Evolutionary conservation across 2,113 vertebrate species (phyloP).

Genomic region (Argyrosomus japonicus): DNA sequence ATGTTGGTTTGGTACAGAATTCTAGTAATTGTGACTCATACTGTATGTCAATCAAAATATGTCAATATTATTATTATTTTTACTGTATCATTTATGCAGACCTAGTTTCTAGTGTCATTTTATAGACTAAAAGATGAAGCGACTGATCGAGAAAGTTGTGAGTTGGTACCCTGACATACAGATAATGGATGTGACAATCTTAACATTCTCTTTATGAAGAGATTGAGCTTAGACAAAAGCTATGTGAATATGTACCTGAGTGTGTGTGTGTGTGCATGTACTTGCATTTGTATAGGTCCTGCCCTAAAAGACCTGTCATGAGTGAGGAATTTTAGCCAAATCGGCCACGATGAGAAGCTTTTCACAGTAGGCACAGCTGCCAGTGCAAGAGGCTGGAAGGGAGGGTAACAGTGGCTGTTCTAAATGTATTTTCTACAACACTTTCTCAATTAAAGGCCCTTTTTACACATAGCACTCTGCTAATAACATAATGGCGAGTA

Average conservation of each 20-base stretch:
- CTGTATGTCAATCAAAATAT: too few species aligned
- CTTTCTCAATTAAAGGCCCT: constrained; percentile 84
- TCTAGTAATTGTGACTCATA: too few species aligned
- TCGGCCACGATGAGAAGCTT: constrained; percentile 69
- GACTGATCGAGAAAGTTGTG: neutral
- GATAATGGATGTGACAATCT: neutral
- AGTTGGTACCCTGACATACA: neutral
- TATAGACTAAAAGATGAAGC: neutral
- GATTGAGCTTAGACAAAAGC: constrained; percentile 15
- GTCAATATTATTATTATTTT: too few species aligned
- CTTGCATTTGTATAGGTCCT: constrained; percentile 33
- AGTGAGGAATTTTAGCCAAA: constrained; percentile 73
- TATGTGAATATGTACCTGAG: constrained; percentile 23
- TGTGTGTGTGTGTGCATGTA: constrained; percentile 11
- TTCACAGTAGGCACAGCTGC: constrained; percentile 70
- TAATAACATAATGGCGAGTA: constrained; percentile 88
- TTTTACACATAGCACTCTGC: constrained; percentile 80
- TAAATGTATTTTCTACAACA: constrained; percentile 83
- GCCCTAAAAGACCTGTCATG: constrained; percentile 56
- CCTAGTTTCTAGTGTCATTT: neutral
- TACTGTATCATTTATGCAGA: too few species aligned
- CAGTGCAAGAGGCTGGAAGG: constrained; percentile 38
- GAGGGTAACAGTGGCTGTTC: constrained; percentile 71
- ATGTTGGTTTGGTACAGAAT: too few species aligned
- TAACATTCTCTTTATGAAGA: neutral